phyloP scores from a whole-genome alignment of 2,888 invertebrate genomes.

The Ischnus inquisitorius region DNA sequence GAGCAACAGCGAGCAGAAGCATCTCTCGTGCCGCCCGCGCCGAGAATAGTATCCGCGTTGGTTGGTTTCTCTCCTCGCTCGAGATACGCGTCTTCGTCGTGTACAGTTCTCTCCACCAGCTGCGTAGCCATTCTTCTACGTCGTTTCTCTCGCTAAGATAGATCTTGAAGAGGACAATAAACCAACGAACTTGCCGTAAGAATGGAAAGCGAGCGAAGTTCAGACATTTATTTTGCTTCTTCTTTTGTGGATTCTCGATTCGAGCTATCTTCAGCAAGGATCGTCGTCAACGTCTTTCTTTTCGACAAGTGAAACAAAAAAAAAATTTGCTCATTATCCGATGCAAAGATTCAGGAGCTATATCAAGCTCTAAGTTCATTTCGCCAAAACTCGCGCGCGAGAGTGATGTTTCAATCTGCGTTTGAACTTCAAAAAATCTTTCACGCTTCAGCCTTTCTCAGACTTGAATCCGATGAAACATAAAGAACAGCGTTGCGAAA shows the following conservation, averaged over 20 bases:
- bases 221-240: neutral
- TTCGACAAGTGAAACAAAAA: too few species aligned
- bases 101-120: slow-evolving; percentile 21
- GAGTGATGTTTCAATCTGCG: too few species aligned
- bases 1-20: slow-evolving; percentile 48
- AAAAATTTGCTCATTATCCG: too few species aligned
- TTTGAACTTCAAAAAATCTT: too few species aligned
- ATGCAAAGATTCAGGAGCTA: too few species aligned
- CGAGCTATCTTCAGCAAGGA: neutral
- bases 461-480: too few species aligned
- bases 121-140: slow-evolving; percentile 51
- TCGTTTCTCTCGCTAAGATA: slow-evolving; percentile 25
- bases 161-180: slow-evolving; percentile 53
- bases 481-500: too few species aligned
- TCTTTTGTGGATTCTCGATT: neutral
- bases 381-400: too few species aligned
- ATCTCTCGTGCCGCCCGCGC: slow-evolving; percentile 45
- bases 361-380: too few species aligned
- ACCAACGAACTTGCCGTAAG: slow-evolving; percentile 26
- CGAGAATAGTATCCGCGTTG: slow-evolving; percentile 62
- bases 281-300: too few species aligned
- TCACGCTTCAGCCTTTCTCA: too few species aligned
- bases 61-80: slow-evolving; percentile 39
- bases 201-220: slow-evolving; percentile 20
- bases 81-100: slow-evolving; percentile 37